Percentiles rank a stretch among this genome's conserved stretches.
phyloP scores from a whole-genome alignment of 1,140 invertebrate species.

The Lutraria rhynchaena region DNA sequence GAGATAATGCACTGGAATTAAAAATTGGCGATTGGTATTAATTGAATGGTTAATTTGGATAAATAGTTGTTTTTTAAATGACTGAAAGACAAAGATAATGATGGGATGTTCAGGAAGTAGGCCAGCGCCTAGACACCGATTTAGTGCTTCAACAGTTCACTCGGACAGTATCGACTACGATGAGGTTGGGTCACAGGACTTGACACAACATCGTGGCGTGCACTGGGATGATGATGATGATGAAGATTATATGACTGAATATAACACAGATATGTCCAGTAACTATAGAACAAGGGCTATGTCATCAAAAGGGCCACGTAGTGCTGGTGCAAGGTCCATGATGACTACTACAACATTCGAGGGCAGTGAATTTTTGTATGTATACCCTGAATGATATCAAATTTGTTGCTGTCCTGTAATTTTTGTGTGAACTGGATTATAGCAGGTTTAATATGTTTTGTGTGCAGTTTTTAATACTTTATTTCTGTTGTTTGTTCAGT shows the following conservation, averaged over 20 bases:
- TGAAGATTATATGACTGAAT: not conserved
- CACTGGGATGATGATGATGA: slow-evolving; percentile 16
- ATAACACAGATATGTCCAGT: slow-evolving; percentile 11
- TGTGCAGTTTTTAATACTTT: not conserved
- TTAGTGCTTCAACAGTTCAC: not conserved
- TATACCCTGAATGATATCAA: no score
- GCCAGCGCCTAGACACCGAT: not conserved
- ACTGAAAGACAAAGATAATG: no score
- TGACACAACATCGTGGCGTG: not conserved
- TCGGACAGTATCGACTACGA: not conserved
- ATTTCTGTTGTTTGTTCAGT: not conserved
- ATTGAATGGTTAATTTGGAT: no score
- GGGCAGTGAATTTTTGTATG: slow-evolving; percentile 28
- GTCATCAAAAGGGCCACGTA: slow-evolving; percentile 28
- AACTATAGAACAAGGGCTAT: not conserved
- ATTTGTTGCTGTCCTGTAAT: no score
- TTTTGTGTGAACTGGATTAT: not conserved
- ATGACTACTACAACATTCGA: slow-evolving; percentile 12
- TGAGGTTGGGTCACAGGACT: not conserved
- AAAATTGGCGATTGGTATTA: no score
- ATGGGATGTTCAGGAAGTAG: slow-evolving; percentile 25
- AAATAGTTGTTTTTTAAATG: no score
- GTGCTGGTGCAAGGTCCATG: slow-evolving; percentile 11
- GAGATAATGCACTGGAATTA: no score
- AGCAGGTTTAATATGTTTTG: not conserved